Evolutionary conservation across 1,140 invertebrate species (phyloP).

Genomic region (Sweltsa coloradensis): DNA sequence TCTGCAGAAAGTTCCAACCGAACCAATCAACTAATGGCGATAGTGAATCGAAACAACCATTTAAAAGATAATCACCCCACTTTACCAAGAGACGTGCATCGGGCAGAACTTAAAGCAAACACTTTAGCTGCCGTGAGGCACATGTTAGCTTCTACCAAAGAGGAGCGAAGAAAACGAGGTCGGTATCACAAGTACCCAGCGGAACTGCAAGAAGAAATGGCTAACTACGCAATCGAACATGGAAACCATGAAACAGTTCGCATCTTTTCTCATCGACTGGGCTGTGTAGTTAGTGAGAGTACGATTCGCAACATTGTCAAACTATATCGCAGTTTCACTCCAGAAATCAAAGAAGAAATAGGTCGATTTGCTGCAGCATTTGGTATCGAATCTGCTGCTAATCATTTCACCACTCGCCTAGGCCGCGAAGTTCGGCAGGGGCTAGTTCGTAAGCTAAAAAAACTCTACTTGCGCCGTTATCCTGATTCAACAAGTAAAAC

Average conservation of each 20-base stretch:
- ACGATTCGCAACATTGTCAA: slow-evolving; percentile 29
- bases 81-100: neutral
- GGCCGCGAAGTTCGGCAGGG: slow-evolving; percentile 21
- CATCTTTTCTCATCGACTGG: slow-evolving; percentile 24
- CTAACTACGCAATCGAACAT: slow-evolving; percentile 23
- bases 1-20: too few species aligned
- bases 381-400: slow-evolving; percentile 23
- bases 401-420: slow-evolving; percentile 23
- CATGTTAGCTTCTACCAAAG: slow-evolving; percentile 25
- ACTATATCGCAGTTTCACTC: slow-evolving; percentile 21
- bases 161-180: slow-evolving; percentile 24
- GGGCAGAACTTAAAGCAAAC: neutral
- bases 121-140: slow-evolving; percentile 26
- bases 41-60: too few species aligned
- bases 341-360: slow-evolving; percentile 27
- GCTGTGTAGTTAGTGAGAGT: slow-evolving; percentile 25
- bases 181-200: slow-evolving; percentile 27
- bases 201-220: slow-evolving; percentile 28
- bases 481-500: slow-evolving; percentile 12
- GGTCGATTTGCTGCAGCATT: slow-evolving; percentile 24
- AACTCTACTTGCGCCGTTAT: slow-evolving; percentile 20
- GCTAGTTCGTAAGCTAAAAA: slow-evolving; percentile 28
- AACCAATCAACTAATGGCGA: too few species aligned
- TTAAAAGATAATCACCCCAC: too few species aligned
- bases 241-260: slow-evolving; percentile 23